These are phyloP conservation scores for Orbicella faveolata DNA, from an alignment of 64 coral and sea anemone species.

Conservation along the genomic window DNA sequence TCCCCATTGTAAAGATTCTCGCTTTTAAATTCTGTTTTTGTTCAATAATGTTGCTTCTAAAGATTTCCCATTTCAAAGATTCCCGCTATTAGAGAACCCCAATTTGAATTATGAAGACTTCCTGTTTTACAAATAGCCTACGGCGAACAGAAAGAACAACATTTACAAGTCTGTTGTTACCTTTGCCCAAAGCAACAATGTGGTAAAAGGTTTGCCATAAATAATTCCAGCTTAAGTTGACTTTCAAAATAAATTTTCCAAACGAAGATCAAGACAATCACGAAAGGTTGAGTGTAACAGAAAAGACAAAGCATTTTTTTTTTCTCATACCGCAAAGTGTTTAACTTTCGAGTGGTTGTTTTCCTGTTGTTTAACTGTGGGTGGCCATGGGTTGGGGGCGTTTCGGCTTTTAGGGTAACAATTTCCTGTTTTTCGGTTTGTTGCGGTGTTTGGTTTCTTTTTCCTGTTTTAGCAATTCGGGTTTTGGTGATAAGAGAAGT, in stretches of 20 bases:
- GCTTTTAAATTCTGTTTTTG: no score
- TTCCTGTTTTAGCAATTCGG: no score
- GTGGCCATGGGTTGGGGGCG: no score
- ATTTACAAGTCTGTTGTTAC: background rate
- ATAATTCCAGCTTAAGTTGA: background rate
- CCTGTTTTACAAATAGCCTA: background rate
- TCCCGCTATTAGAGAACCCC: no score
- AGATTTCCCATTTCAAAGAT: no score
- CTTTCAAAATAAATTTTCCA: constrained; percentile 17
- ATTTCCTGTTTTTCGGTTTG: no score
- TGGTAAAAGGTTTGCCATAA: constrained; percentile 6
- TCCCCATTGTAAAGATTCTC: no score
- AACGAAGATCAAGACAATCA: background rate
- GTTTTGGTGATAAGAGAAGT: no score
- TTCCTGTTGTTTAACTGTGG: background rate
- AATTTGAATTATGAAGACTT: no score
- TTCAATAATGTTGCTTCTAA: no score
- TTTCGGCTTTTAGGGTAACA: no score
- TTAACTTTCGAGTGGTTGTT: background rate
- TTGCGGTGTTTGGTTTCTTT: no score
- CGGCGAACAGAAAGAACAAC: background rate
- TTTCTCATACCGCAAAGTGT: constrained; percentile 22
- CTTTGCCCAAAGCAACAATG: constrained; percentile 13
- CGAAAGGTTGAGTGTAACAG: background rate
- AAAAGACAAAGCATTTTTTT: background rate